Conservation (phyloP, 2,113 vertebrate species). For the Erythrocercus mccallii region DNA sequence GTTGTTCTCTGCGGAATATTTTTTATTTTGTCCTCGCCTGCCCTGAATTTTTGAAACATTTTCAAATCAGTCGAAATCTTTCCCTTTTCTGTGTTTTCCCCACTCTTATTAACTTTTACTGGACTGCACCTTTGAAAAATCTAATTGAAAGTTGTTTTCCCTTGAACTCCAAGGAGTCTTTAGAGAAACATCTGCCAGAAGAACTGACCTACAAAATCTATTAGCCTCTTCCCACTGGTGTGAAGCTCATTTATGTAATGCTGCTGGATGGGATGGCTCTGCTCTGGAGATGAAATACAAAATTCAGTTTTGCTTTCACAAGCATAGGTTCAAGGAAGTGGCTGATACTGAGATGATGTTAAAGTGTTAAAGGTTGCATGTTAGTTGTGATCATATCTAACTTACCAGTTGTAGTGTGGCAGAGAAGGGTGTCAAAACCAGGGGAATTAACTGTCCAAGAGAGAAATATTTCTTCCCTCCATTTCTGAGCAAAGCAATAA, state of each 20-base stretch:
- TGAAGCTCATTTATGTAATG: background rate
- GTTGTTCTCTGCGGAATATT: constrained; percentile 3
- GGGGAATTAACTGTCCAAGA: background rate
- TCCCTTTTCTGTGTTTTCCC: background rate
- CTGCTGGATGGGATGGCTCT: background rate
- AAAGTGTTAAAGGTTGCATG: background rate
- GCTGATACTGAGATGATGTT: background rate
- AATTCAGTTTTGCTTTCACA: background rate
- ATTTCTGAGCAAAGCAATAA: background rate
- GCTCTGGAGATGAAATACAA: background rate
- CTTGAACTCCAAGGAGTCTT: background rate
- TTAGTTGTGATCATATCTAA: background rate
- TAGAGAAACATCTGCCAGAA: constrained; percentile 23
- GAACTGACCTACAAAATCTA: constrained; percentile 45
- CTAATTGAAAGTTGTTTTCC: background rate
- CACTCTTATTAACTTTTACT: background rate
- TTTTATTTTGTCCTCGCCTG: background rate
- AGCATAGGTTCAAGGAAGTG: background rate
- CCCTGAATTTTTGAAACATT: background rate
- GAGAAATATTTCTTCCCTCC: background rate
- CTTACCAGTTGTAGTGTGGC: background rate
- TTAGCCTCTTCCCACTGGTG: constrained; percentile 16
- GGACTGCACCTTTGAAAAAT: background rate
- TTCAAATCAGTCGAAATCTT: constrained; percentile 35
- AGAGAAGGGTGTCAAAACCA: background rate